A percentile compares a stretch with the other conserved stretches of the same genome.
These are phyloP conservation scores for Leucopternis melanops DNA, from an alignment of 2,113 vertebrate species.

Conservation along the genomic window DNA sequence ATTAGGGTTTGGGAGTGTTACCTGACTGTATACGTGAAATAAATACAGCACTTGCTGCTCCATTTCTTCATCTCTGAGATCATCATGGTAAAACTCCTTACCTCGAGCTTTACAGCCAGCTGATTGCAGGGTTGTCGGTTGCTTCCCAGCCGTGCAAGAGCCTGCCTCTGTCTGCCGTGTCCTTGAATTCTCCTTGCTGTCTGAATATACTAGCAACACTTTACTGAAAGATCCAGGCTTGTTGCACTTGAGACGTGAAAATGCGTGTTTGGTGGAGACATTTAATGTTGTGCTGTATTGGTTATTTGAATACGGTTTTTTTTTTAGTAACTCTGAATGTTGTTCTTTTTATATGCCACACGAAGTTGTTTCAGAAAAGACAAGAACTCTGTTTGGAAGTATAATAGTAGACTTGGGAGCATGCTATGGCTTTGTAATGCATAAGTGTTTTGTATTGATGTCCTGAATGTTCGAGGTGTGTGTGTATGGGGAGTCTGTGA, in stretches of 20 bases:
- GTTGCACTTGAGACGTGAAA: fast-evolving
- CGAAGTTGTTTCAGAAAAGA: neutral
- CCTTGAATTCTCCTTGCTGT: neutral
- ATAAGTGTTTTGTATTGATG: neutral
- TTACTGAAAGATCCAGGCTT: neutral
- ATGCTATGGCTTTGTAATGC: neutral
- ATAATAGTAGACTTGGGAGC: neutral
- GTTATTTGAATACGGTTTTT: neutral
- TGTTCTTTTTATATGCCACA: neutral
- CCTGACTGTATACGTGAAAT: neutral
- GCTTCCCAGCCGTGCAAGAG: neutral
- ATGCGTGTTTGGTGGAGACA: neutral
- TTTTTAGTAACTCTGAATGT: neutral
- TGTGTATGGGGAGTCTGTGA: neutral
- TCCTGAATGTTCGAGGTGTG: neutral
- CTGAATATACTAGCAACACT: neutral
- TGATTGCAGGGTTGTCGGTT: neutral
- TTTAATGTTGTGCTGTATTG: neutral
- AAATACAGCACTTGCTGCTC: neutral
- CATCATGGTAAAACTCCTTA: neutral
- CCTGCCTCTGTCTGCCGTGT: neutral
- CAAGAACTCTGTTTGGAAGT: neutral
- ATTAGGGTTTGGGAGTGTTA: neutral
- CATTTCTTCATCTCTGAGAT: neutral
- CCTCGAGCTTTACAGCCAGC: neutral